Conservation (phyloP, 2,888 invertebrate species). For the Celastrina argiolus region DNA sequence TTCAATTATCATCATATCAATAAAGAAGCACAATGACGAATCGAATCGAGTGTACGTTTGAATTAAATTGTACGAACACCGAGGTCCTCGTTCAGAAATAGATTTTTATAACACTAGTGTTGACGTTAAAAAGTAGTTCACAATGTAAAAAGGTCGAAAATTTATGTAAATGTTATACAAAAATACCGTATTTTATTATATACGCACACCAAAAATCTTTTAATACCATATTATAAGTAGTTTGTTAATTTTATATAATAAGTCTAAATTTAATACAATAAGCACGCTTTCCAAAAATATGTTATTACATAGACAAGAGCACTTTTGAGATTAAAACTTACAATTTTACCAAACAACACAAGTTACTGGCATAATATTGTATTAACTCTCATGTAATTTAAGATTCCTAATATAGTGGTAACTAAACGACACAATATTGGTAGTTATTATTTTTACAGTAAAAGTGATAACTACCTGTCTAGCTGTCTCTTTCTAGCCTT, state of each 20-base stretch:
- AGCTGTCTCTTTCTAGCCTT: neutral
- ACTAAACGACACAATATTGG: neutral
- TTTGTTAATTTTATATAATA: neutral
- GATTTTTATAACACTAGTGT: neutral
- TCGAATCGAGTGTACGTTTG: too few relatives aligned
- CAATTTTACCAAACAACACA: neutral
- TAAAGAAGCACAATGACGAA: too few relatives aligned
- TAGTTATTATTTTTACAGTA: neutral
- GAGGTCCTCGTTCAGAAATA: neutral
- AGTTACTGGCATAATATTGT: neutral
- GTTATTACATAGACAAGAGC: neutral
- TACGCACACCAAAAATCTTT: neutral
- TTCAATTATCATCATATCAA: too few relatives aligned
- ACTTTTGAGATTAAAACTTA: neutral
- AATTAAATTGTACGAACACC: too few relatives aligned
- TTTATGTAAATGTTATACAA: slow-evolving; percentile 2
- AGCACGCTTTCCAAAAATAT: neutral
- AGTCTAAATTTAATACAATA: neutral
- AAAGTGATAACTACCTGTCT: neutral
- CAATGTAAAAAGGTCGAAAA: slow-evolving; percentile 3
- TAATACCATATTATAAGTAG: neutral
- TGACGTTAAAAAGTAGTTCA: neutral
- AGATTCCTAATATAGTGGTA: neutral
- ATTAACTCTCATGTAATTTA: neutral
- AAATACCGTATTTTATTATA: neutral